phyloP scores from a whole-genome alignment of 2,113 vertebrate species.

The Riparia riparia region DNA sequence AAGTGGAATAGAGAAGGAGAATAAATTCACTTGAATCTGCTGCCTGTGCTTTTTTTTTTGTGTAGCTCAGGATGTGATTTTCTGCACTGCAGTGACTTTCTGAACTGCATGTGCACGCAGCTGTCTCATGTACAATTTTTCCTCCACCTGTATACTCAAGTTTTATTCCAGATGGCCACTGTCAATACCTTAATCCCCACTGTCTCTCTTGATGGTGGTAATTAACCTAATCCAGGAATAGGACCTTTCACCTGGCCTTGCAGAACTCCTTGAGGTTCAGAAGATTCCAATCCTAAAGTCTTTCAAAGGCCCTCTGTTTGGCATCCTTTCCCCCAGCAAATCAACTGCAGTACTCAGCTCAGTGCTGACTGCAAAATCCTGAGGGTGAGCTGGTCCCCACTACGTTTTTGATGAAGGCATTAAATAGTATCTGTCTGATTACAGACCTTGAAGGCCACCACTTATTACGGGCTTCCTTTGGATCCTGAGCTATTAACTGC shows the following conservation, averaged over 20 bases:
- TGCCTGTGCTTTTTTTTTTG: fast-evolving
- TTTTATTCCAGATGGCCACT: background rate
- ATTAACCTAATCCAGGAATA: background rate
- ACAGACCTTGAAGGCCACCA: background rate
- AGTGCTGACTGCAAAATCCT: fast-evolving
- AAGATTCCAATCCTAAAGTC: background rate
- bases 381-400: no score
- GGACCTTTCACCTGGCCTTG: background rate
- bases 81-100: background rate
- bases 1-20: fast-evolving
- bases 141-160: no score
- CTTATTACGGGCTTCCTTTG: background rate
- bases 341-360: background rate
- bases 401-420: background rate
- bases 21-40: background rate
- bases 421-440: background rate
- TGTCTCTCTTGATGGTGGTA: background rate
- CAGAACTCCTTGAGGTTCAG: background rate
- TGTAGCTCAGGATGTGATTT: background rate
- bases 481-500: background rate
- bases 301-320: background rate
- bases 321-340: background rate
- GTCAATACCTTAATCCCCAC: background rate
- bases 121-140: background rate
- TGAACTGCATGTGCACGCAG: background rate